Evolutionary conservation across 2,113 vertebrate species (phyloP), one percentile per base, ranked within the genome.

Genomic region (Tringa solitaria): DNA sequence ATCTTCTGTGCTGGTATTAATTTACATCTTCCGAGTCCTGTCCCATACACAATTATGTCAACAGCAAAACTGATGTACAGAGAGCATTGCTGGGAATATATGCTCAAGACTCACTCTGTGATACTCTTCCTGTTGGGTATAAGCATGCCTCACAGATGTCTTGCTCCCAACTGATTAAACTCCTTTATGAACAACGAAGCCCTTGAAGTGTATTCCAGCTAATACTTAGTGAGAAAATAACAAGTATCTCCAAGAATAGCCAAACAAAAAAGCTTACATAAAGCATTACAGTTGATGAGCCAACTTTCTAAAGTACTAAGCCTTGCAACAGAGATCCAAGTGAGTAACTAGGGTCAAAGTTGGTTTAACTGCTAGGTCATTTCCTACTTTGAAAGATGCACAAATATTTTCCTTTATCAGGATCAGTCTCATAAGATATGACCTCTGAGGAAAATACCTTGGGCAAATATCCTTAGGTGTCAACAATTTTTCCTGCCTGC

Each of bases 401-500:
- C 41, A 84, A 56, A 70, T 30, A 35, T 33, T 78, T 86, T 67
- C 24, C 21, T 85, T 93, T 59, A 60, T 56, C 51, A 33, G n/a
- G 67, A 54, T 72, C 30, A 39, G 18, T 30, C 56, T 83, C 27
- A 8, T 28, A 61, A 70, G 24, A 30, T 11, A 61, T 8, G 54
- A 39, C 21, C 51, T 67, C 76, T 33, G n/a, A 89, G n/a, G 60
- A 78, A 69, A 91, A 88, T 82, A 12, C 14, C 54, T 32, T 77
- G 15, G 68, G 54, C 85, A 97, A 96, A 95, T 88, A 96, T 48
- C 86, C 88, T 84, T 41, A 54, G 77, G 81, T 87, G 50, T 51
- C 84, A 87, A 78, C 64, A 67, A 77, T 78, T 87, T 68, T 74
- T 16, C 46, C 76, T 63, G 37, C 77, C 41, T 70, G 50, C 54